Evolutionary conservation across 2,113 vertebrate genomes (phyloP).

Genomic region (Malaclemys terrapin): DNA sequence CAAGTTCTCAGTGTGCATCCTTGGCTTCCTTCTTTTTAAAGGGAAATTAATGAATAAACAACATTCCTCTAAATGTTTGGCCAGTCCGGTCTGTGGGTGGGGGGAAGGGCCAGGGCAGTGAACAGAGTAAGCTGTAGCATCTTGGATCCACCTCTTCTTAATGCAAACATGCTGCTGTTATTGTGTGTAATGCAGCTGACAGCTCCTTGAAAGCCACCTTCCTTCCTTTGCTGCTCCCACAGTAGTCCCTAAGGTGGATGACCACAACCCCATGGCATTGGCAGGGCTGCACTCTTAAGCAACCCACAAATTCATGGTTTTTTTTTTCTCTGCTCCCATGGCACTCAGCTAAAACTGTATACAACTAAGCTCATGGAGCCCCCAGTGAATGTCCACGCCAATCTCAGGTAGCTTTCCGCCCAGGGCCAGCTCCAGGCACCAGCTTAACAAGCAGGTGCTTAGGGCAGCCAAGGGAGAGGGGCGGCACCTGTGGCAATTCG

Average conservation of each 20-base stretch:
- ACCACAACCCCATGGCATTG: background rate
- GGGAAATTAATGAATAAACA: background rate
- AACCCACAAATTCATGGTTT: background rate
- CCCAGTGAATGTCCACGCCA: background rate
- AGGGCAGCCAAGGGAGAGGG: no score
- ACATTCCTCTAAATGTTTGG: background rate
- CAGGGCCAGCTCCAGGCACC: no score
- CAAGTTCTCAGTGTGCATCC: accelerated
- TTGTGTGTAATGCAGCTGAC: background rate
- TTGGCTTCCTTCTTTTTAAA: background rate
- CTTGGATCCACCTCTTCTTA: background rate
- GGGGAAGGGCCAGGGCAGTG: background rate
- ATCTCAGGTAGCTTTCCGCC: background rate
- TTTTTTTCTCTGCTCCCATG: background rate
- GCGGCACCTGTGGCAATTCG: no score
- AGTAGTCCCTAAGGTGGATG: background rate
- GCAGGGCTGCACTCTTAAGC: background rate
- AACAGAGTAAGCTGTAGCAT: background rate
- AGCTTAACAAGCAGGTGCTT: no score
- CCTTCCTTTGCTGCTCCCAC: background rate
- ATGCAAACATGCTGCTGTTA: background rate
- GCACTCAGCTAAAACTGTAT: background rate
- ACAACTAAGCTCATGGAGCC: background rate
- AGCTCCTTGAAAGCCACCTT: background rate
- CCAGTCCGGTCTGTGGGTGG: background rate